Evolutionary conservation across 2,797 vertebrate genomes (phyloP).

Genomic region (Crenuchus spilurus): DNA sequence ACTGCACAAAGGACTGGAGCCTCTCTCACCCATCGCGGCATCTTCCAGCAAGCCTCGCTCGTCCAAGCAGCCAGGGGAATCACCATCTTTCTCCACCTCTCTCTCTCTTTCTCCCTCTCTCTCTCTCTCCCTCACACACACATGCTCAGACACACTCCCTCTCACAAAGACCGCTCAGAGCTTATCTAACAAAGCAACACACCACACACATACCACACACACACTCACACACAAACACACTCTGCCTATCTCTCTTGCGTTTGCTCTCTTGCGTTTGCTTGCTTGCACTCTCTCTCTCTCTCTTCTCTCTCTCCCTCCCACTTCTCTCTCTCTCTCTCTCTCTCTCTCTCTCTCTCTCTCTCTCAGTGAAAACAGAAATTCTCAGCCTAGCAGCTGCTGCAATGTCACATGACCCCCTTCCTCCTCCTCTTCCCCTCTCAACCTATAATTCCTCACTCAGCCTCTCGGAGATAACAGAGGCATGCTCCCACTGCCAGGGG

Average conservation of each 20-base stretch:
- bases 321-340: slow-evolving; percentile 27
- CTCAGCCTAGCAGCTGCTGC: slow-evolving; percentile 82
- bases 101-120: slow-evolving; percentile 53
- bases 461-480: slow-evolving; percentile 77
- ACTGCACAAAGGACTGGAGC: slow-evolving; percentile 78
- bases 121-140: slow-evolving; percentile 56
- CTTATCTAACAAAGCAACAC: slow-evolving; percentile 86
- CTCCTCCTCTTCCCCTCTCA: slow-evolving; percentile 66
- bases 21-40: slow-evolving; percentile 76
- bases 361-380: slow-evolving; percentile 78
- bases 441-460: slow-evolving; percentile 80
- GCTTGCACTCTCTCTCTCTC: slow-evolving; percentile 14
- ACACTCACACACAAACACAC: slow-evolving; percentile 57
- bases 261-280: slow-evolving; percentile 7
- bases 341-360: slow-evolving; percentile 63
- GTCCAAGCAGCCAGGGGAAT: slow-evolving; percentile 67
- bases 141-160: slow-evolving; percentile 47
- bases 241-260: slow-evolving; percentile 20
- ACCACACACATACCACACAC: slow-evolving; percentile 75
- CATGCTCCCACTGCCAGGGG: slow-evolving; percentile 74
- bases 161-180: slow-evolving; percentile 74
- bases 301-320: slow-evolving; percentile 48
- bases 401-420: slow-evolving; percentile 68
- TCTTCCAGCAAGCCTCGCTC: slow-evolving; percentile 72
- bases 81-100: slow-evolving; percentile 73